Conservation (phyloP, 1,140 invertebrate species). For the Mya arenaria region DNA sequence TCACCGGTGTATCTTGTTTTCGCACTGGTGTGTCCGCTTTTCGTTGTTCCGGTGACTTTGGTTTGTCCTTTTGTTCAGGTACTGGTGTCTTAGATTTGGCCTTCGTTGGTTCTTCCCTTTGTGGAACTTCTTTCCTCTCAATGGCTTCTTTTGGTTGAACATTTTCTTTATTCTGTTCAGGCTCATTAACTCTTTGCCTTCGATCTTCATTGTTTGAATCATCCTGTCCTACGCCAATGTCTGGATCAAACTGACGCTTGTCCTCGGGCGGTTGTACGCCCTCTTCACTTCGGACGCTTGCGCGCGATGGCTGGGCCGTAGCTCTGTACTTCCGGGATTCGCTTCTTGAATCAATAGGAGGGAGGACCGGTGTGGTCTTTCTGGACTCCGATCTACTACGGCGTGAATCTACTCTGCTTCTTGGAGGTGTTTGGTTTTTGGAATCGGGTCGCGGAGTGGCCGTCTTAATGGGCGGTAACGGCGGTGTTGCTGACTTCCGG, state of each 20-base stretch:
- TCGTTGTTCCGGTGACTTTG: constrained; percentile 23
- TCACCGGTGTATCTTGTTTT: background rate
- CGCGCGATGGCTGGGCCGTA: background rate
- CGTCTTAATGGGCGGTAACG: constrained; percentile 39
- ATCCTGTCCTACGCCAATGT: constrained; percentile 34
- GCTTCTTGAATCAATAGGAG: constrained; percentile 31
- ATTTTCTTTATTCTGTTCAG: no score
- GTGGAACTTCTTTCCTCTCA: background rate
- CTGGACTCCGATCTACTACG: background rate
- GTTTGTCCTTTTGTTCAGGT: background rate
- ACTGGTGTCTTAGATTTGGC: constrained; percentile 3
- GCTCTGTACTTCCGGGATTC: background rate
- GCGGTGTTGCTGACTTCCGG: constrained; percentile 39
- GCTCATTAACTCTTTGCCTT: no score
- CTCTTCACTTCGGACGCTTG: background rate
- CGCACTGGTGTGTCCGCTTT: background rate
- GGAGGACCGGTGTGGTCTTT: constrained; percentile 32
- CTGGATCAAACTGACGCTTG: constrained; percentile 38
- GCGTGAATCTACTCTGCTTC: background rate
- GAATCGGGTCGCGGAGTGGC: constrained; percentile 14
- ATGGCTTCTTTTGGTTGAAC: background rate
- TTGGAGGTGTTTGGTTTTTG: constrained; percentile 1
- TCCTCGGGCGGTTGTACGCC: constrained; percentile 36
- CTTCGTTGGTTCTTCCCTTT: no score
- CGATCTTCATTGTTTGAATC: background rate